Percentiles rank a stretch among this genome's conserved stretches.
These are phyloP conservation scores for Diglossa cyanea DNA, from an alignment of 2,797 vertebrate species.

Conservation along the genomic window DNA sequence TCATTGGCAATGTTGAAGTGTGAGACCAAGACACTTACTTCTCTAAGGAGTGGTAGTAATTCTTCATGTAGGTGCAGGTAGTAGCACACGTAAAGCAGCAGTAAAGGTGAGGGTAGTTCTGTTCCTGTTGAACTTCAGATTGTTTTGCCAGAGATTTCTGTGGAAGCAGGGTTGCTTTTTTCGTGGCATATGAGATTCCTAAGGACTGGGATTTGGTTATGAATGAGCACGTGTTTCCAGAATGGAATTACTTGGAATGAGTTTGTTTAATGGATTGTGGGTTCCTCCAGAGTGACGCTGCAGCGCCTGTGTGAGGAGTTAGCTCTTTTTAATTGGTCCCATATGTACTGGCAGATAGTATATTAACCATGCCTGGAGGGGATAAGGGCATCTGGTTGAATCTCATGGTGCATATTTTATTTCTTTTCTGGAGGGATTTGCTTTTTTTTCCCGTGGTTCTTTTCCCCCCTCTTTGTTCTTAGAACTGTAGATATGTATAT, in stretches of 20 bases:
- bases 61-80: neutral
- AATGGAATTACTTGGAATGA: slow-evolving; percentile 27
- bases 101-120: neutral
- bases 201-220: slow-evolving; percentile 12
- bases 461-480: neutral
- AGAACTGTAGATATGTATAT: neutral
- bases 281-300: slow-evolving; percentile 9
- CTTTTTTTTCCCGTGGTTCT: neutral
- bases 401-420: slow-evolving; percentile 16
- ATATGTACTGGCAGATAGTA: slow-evolving; percentile 30
- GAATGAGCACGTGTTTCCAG: slow-evolving; percentile 33
- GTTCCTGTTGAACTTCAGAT: neutral
- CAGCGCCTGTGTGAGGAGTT: neutral
- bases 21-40: neutral
- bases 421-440: slow-evolving; percentile 21
- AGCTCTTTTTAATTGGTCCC: slow-evolving; percentile 46
- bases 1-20: neutral
- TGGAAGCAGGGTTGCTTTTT: neutral
- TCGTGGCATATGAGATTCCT: neutral
- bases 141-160: neutral
- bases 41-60: neutral
- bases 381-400: neutral
- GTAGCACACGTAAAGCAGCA: neutral
- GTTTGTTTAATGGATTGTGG: slow-evolving; percentile 48
- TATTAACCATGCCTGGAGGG: slow-evolving; percentile 9